These are phyloP conservation scores for Neoscelio sp. DNA, from an alignment of 2,888 invertebrate species.

Conservation along the genomic window DNA sequence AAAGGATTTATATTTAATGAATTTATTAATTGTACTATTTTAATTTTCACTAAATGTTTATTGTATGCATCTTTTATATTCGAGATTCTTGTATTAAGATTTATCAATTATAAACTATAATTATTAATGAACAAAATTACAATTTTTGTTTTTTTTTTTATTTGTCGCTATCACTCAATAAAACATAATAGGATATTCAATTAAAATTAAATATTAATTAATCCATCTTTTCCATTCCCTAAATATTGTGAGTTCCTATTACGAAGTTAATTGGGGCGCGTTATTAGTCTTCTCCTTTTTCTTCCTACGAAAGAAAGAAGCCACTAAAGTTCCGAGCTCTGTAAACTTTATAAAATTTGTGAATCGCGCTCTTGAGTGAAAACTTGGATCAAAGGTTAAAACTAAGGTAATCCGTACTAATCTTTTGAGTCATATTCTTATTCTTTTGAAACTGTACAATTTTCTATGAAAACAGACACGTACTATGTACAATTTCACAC, in stretches of 20 bases:
- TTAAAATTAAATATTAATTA: conserved; percentile 16
- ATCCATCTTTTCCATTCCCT: not conserved
- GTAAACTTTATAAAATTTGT: conserved; percentile 32
- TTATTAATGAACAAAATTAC: no score
- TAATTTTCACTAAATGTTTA: no score
- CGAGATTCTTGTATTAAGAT: no score
- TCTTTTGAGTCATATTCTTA: not conserved
- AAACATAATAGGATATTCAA: not conserved
- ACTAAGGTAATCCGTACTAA: not conserved
- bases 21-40: no score
- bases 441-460: not conserved
- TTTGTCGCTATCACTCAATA: not conserved
- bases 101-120: no score
- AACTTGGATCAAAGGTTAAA: conserved; percentile 7
- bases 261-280: conserved; percentile 23
- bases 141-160: no score
- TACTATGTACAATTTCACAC: no score
- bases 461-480: no score
- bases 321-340: conserved; percentile 1
- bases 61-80: no score
- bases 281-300: not conserved
- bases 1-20: no score
- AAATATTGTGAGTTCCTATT: conserved; percentile 25
- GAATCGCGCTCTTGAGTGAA: conserved; percentile 7
- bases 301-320: conserved; percentile 9